phyloP scores from a whole-genome alignment of 2,113 vertebrate genomes.

The Oreochromis tanganicae region DNA sequence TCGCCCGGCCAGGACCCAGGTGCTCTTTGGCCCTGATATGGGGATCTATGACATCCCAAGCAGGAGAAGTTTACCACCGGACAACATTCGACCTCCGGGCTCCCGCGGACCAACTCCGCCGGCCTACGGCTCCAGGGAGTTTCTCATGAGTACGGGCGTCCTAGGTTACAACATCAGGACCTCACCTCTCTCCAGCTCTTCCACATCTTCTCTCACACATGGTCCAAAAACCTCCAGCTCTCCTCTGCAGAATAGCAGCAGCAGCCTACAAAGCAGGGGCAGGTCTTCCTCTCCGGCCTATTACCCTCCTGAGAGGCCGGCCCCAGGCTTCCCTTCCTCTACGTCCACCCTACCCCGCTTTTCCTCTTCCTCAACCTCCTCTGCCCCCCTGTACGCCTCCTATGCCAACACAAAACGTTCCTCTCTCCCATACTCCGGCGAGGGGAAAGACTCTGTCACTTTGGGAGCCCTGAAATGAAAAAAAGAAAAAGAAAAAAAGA shows the following conservation, averaged over 20 bases:
- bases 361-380: constrained; percentile 79
- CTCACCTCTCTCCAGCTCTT: constrained; percentile 80
- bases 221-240: constrained; percentile 84
- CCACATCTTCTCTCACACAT: constrained; percentile 77
- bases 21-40: constrained; percentile 77
- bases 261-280: constrained; percentile 75
- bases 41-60: constrained; percentile 87
- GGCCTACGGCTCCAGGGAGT: constrained; percentile 86
- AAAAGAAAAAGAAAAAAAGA: background rate
- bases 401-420: constrained; percentile 49
- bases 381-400: constrained; percentile 63
- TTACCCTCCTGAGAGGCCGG: constrained; percentile 78
- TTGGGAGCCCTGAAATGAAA: constrained; percentile 44
- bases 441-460: constrained; percentile 50
- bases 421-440: constrained; percentile 41
- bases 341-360: constrained; percentile 78
- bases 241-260: constrained; percentile 85
- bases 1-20: constrained; percentile 78
- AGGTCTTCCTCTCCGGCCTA: constrained; percentile 70
- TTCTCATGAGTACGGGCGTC: constrained; percentile 79
- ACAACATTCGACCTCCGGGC: constrained; percentile 58
- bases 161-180: constrained; percentile 79
- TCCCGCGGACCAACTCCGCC: constrained; percentile 70
- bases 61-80: constrained; percentile 83
- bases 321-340: constrained; percentile 77